phyloP scores from a whole-genome alignment of 2,888 invertebrate genomes.

The Carabus problematicus region DNA sequence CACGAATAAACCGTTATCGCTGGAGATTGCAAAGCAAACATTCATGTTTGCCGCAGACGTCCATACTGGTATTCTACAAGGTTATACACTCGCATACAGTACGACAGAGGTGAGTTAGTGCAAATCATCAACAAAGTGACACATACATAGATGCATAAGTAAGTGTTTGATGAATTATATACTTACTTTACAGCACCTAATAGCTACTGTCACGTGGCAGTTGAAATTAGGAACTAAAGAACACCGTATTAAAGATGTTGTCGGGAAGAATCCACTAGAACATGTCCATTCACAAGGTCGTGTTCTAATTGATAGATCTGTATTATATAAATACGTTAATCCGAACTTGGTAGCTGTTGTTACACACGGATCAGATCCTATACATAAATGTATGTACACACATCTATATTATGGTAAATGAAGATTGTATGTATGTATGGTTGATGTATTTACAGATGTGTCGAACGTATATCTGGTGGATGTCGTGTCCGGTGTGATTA shows the following conservation, averaged over 20 bases:
- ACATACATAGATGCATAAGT: no score
- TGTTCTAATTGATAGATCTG: constrained; percentile 93
- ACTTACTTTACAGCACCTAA: constrained; percentile 61
- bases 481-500: constrained; percentile 86
- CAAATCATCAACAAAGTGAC: neutral
- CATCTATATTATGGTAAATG: neutral
- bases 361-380: constrained; percentile 76
- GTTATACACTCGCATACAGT: constrained; percentile 65
- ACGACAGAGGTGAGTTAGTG: constrained; percentile 55
- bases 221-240: constrained; percentile 69
- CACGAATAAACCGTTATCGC: constrained; percentile 60
- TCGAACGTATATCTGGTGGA: constrained; percentile 89
- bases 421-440: no score
- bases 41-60: constrained; percentile 72
- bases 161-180: constrained; percentile 23
- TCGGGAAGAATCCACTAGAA: constrained; percentile 72
- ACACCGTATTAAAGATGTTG: constrained; percentile 70
- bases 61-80: constrained; percentile 66
- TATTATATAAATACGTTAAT: constrained; percentile 98
- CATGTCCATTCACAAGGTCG: constrained; percentile 93
- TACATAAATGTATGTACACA: constrained; percentile 71
- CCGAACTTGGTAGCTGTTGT: constrained; percentile 93
- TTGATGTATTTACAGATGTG: constrained; percentile 64
- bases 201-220: constrained; percentile 76
- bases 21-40: constrained; percentile 62